Evolutionary conservation across 2,888 invertebrate genomes (phyloP), one percentile per base, ranked within the genome.

Genomic region (Liposcelis brunnea): DNA sequence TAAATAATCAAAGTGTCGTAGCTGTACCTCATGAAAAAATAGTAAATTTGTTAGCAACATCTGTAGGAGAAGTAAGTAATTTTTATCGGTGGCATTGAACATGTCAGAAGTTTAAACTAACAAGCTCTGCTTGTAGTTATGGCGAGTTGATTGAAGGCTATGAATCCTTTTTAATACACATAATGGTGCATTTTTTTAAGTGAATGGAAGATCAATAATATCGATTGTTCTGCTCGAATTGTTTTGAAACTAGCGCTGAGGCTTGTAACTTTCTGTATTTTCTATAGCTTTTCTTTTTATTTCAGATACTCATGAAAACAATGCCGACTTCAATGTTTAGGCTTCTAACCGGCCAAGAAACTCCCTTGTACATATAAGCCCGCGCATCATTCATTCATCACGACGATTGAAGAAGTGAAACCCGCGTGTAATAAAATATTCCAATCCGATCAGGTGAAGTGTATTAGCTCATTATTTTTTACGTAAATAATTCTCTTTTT

Each of bases 271-370:
- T n/a, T n/a, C n/a, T n/a, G n/a, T n/a, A n/a, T n/a, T n/a, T n/a
- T n/a, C n/a, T n/a, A n/a, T n/a, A n/a, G n/a, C n/a, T n/a, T 35
- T 49, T 45, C 45, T 51, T 46, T 51, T 47, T 51, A 51, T 71
- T 74, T 31, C 74, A 95, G 94, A 98, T 98, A 58, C 75, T 95
- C 58, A 98, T 98, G 97, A 98, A 98, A 71, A 98, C 98, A 49
- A 98, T 99, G 98, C 98, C 98, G 57, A 98, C 98, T 54, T 97
- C 97, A 53, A 98, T 98, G 93, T 98, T 95, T 73, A 80, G 97
- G 59, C 74, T 98, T 62, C 72, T 98, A 60, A 99, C 98, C 55
- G 98, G 98, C 49, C 98, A 98, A 69, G 98, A 98, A 71, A 90
- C 91, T 65, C 98, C 98, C 55, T 85, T 95, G 67, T 98, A 94